A percentile compares a stretch with the other conserved stretches of the same genome.
These are phyloP conservation scores for Tribolium madens DNA, from an alignment of 1,140 invertebrate genomes.

Conservation along the genomic window DNA sequence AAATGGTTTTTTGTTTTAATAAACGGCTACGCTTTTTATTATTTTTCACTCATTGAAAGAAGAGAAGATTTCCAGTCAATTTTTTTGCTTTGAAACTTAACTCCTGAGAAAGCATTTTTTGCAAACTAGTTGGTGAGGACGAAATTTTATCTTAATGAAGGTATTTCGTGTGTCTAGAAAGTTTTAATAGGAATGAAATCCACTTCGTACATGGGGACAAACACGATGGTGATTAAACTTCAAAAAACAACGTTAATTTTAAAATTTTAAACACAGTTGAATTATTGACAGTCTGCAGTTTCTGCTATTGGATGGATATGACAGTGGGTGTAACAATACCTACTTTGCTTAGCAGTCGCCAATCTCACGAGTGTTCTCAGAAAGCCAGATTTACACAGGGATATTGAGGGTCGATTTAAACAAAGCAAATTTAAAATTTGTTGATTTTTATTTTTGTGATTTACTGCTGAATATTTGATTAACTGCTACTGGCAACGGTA, in stretches of 20 bases:
- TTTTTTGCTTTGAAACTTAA: neutral
- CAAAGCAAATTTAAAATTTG: too few species aligned
- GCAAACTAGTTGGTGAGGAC: neutral
- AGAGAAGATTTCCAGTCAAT: neutral
- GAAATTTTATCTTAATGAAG: neutral
- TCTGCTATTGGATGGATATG: neutral
- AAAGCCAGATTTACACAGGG: constrained; percentile 34
- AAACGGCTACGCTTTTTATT: too few species aligned
- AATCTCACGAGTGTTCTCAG: constrained; percentile 42
- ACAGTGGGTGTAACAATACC: constrained; percentile 44
- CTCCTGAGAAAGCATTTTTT: neutral
- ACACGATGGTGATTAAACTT: neutral
- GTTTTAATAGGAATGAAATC: neutral
- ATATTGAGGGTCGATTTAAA: neutral
- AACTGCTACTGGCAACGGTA: too few species aligned
- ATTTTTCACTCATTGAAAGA: neutral
- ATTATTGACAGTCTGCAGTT: neutral
- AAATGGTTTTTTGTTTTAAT: too few species aligned
- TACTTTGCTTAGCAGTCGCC: constrained; percentile 30
- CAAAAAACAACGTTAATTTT: neutral
- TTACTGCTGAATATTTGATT: too few species aligned
- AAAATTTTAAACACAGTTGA: neutral
- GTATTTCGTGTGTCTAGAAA: neutral
- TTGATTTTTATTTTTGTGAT: too few species aligned
- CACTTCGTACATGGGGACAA: neutral